Conservation (phyloP, 1,140 invertebrate species). For the Schlechtendalia chinensis region DNA sequence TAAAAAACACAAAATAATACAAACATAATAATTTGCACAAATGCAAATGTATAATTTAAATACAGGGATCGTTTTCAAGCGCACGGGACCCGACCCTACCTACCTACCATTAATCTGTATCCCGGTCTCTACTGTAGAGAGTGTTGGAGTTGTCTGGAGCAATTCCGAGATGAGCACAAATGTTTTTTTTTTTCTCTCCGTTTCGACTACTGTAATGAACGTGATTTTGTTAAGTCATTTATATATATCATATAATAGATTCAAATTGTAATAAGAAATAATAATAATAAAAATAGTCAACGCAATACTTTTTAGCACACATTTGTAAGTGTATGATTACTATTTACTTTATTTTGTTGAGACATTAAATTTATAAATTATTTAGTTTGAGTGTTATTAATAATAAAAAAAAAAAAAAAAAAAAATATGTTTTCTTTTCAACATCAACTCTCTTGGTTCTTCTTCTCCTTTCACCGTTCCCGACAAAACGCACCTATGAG, state of each 20-base stretch:
- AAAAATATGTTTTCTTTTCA: not conserved
- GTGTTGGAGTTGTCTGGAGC: not conserved
- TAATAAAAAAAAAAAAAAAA: conserved; percentile 18
- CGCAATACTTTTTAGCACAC: conserved; percentile 49
- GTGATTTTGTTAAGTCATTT: conserved; percentile 44
- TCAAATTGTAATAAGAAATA: conserved; percentile 43
- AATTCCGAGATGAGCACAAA: conserved; percentile 30
- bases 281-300: conserved; percentile 25
- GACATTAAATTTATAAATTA: conserved; percentile 49
- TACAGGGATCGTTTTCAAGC: not conserved
- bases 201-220: conserved; percentile 12
- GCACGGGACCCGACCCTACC: not conserved
- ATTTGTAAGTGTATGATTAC: conserved; percentile 45
- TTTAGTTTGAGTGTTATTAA: conserved; percentile 47
- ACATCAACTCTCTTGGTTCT: not conserved
- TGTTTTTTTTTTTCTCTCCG: not conserved
- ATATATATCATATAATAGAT: conserved; percentile 37
- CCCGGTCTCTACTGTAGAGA: not conserved
- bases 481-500: no score
- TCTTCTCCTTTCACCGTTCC: no score
- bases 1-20: not conserved
- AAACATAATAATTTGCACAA: conserved; percentile 22
- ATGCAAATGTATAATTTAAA: conserved; percentile 27
- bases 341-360: conserved; percentile 50
- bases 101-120: conserved; percentile 19